Evolutionary conservation across 2,797 vertebrate genomes (phyloP).

Genomic region (Lemur catta): DNA sequence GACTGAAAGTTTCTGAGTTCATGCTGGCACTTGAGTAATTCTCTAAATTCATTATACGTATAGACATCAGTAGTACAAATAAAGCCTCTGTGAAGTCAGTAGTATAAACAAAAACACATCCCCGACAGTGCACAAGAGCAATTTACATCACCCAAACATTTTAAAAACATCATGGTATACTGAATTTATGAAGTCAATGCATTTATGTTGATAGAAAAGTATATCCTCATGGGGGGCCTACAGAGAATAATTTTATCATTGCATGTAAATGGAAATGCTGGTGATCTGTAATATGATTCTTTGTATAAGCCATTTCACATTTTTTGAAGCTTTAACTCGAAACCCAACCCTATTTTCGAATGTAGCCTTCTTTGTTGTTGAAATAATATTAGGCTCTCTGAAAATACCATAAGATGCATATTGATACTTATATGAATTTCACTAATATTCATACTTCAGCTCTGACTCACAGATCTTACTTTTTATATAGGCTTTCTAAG

Average conservation of each 20-base stretch:
- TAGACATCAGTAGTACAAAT: slow-evolving; percentile 7
- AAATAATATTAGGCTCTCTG: neutral
- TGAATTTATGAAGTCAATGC: slow-evolving; percentile 25
- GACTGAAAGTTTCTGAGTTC: slow-evolving; percentile 6
- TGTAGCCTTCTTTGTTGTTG: neutral
- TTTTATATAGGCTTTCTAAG: neutral
- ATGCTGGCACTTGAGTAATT: slow-evolving; percentile 37
- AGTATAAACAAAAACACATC: neutral
- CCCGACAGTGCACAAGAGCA: neutral
- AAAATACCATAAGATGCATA: neutral
- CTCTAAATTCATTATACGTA: slow-evolving; percentile 26
- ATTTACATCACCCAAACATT: slow-evolving; percentile 15
- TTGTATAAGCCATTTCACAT: neutral
- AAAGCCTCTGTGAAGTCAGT: neutral
- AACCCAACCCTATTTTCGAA: neutral
- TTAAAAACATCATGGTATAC: neutral
- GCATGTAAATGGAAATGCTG: neutral
- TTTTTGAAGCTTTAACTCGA: slow-evolving; percentile 34
- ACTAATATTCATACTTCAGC: neutral
- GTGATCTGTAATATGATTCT: neutral
- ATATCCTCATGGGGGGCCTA: neutral
- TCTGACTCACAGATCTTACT: neutral
- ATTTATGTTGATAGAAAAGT: slow-evolving; percentile 16
- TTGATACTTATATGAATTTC: neutral
- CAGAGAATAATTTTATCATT: neutral